phyloP scores from a whole-genome alignment of 2,888 invertebrate genomes.

The Drosophila austrosaltans region DNA sequence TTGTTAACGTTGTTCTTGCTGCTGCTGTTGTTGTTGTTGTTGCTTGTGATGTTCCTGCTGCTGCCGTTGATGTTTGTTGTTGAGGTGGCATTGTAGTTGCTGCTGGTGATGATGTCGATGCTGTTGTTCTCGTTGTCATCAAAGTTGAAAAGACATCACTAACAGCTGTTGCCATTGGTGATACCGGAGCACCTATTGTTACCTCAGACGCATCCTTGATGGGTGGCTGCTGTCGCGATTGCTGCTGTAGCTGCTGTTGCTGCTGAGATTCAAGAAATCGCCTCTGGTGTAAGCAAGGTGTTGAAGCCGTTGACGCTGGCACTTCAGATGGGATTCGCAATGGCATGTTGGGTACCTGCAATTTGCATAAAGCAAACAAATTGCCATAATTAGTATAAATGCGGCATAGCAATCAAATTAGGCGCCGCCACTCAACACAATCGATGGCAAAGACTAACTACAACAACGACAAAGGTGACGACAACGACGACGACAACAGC shows the following conservation, averaged over 20 bases:
- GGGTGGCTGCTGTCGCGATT: conserved; percentile 36
- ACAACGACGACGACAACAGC: conserved; percentile 16
- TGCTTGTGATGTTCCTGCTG: conserved; percentile 26
- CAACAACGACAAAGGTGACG: conserved; percentile 1
- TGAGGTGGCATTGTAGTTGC: conserved; percentile 19
- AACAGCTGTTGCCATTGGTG: conserved; percentile 35
- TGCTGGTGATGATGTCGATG: conserved; percentile 25
- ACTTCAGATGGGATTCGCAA: conserved; percentile 62
- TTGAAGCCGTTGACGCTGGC: conserved; percentile 22
- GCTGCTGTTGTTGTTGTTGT: conserved; percentile 17
- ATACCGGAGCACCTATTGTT: conserved; percentile 31
- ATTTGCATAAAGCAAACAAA: conserved; percentile 51
- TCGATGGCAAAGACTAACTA: conserved; percentile 20
- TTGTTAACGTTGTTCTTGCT: conserved; percentile 25
- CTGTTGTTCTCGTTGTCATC: conserved; percentile 47
- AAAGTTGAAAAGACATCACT: conserved; percentile 55
- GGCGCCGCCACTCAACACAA: conserved; percentile 40
- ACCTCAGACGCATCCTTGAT: conserved; percentile 24
- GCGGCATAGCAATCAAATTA: conserved; percentile 43
- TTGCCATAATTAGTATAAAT: conserved; percentile 49
- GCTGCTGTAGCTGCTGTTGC: conserved; percentile 68
- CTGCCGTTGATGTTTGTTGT: neutral
- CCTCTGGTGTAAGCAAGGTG: conserved; percentile 81
- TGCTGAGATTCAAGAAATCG: conserved; percentile 80
- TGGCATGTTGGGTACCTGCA: conserved; percentile 83